Percentiles rank a stretch among this genome's conserved stretches.
Conservation (phyloP, 2,888 invertebrate genomes). For the Crepidodera aurea region DNA sequence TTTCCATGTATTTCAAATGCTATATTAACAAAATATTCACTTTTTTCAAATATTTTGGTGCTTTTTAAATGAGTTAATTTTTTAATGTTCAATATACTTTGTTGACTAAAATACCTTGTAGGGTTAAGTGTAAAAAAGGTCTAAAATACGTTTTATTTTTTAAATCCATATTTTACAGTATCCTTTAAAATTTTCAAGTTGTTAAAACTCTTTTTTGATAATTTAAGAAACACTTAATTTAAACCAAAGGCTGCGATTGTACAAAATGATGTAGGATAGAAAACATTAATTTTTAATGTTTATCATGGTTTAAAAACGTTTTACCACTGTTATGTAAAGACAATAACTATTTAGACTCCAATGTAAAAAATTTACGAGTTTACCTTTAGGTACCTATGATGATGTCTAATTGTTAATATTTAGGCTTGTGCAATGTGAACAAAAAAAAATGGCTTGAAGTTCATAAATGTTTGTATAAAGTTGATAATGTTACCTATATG, state of each 20-base stretch:
- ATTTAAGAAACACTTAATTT: constrained; percentile 34
- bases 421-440: constrained; percentile 37
- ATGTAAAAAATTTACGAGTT: constrained; percentile 38
- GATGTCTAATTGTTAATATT: constrained; percentile 34
- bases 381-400: constrained; percentile 31
- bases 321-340: constrained; percentile 62
- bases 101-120: too few species aligned
- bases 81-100: too few species aligned
- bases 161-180: too few species aligned
- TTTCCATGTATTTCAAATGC: too few species aligned
- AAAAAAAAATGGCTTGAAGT: constrained; percentile 35
- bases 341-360: constrained; percentile 60
- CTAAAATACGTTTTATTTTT: too few species aligned
- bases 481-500: constrained; percentile 2
- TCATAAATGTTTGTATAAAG: constrained; percentile 10
- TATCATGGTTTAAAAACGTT: constrained; percentile 42
- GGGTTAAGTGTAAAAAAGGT: too few species aligned
- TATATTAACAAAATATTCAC: too few species aligned
- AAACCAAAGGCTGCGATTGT: constrained; percentile 41
- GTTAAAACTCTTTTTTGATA: constrained; percentile 8
- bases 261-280: constrained; percentile 44
- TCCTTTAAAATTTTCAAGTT: neutral
- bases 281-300: constrained; percentile 41
- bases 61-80: neutral
- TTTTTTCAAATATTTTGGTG: neutral